Base-by-base conservation (phyloP, 2,113 vertebrate species). In the Pelecanus crispus region DNA sequence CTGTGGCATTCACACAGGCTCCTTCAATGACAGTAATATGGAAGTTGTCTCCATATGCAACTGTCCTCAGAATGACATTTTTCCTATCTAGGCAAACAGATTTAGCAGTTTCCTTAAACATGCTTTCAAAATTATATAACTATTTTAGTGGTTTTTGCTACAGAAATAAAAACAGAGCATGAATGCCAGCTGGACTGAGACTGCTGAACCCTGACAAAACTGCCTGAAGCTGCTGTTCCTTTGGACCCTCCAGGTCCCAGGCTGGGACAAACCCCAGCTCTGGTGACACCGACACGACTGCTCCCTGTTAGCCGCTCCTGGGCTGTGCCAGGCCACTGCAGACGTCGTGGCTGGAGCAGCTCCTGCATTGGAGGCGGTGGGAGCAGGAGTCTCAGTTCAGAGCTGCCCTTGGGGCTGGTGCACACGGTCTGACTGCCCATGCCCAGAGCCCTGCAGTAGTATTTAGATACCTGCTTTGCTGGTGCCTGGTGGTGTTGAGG, bases 1-100 rank as follows among this genome's bases (percentile, higher is more conserved):
- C 63, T 13, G 28, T 58, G 63, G 15, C 45, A 28, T 58, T 88
- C 82, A 53, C 45, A 9, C 24, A 47, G 53, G 17, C 38, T 93
- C 9, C 72, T 71, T 75, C 68, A 40, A 38, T 2, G 4, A 55
- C 52, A 52, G 59, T 34, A 55, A 53, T 26, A 38, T 45, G 88
- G 71, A 95, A 95, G 34, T 34, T 85, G 77, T 81, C 84, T 85
- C 81, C 47, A 26, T 13, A 8, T 28, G n/a, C 38, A 83, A 22
- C 47, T 72, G 61, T 71, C 68, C 86, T 67, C 53, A 71, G 79
- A 85, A 52, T 72, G 38, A 85, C 22, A 24, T 81, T 93, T 94
- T 56, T 25, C 67, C 52, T 66, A 42, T 45, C 86, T 38, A 66
- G 55, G 44, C 55, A 92, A 66, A 70, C 2, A 17, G 67, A 86